phyloP scores from a whole-genome alignment of 2,113 vertebrate species.

The Oncorhynchus gorbuscha region DNA sequence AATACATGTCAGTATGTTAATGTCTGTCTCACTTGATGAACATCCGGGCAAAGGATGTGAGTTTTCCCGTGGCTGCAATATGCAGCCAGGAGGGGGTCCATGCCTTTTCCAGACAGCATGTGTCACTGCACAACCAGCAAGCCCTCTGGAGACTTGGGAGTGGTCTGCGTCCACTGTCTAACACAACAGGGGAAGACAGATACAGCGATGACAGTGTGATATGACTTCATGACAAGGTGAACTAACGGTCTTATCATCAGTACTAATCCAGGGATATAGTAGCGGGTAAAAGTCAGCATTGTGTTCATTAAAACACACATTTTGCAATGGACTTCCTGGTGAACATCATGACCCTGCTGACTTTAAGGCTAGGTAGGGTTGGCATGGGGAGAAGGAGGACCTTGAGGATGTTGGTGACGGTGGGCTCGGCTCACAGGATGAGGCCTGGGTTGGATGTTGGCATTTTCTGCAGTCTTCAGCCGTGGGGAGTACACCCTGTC shows the following conservation, averaged over 20 bases:
- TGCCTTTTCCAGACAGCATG: constrained; percentile 85
- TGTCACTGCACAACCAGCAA: constrained; percentile 83
- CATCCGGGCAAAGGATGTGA: constrained; percentile 95
- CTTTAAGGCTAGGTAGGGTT: not conserved
- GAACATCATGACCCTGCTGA: not conserved
- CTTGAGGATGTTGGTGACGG: constrained; percentile 98
- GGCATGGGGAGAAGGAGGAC: constrained; percentile 55
- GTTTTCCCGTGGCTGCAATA: constrained; percentile 92
- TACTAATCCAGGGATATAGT: too few relatives aligned
- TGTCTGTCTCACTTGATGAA: constrained; percentile 89
- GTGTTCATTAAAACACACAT: too few relatives aligned
- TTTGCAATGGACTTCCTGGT: not conserved
- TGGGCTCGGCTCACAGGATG: constrained; percentile 93
- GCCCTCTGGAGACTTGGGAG: constrained; percentile 93
- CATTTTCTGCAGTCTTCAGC: constrained; percentile 89
- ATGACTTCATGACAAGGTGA: not conserved
- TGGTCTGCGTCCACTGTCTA: constrained; percentile 98
- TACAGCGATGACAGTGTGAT: not conserved
- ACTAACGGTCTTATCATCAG: not conserved
- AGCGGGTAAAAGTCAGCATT: too few relatives aligned
- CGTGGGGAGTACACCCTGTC: constrained; percentile 87
- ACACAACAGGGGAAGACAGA: not conserved
- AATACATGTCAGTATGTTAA: not conserved
- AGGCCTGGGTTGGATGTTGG: constrained; percentile 95
- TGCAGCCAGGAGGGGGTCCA: constrained; percentile 90